A percentile compares a stretch with the other conserved stretches of the same genome.
Conservation (phyloP, 2,888 invertebrate species). For the Linyphia triangularis region DNA sequence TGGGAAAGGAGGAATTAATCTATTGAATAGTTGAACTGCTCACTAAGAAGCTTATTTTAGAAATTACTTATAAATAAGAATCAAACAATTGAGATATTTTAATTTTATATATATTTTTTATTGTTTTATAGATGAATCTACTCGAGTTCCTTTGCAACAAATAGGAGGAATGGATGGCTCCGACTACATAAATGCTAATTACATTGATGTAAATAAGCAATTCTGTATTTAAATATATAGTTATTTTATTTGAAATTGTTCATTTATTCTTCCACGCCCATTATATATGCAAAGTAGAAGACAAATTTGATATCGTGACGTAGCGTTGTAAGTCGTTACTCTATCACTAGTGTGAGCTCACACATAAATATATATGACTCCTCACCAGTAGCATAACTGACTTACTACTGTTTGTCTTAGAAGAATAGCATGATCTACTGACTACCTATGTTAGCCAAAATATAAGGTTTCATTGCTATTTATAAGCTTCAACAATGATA, state of each 20-base stretch:
- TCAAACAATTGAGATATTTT: background rate
- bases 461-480: no score
- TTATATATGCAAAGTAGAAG: no score
- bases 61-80: background rate
- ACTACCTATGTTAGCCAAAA: no score
- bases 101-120: conserved; percentile 71
- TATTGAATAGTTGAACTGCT: background rate
- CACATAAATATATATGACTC: no score
- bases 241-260: no score
- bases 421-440: no score
- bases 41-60: background rate
- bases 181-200: conserved; percentile 99
- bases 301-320: no score
- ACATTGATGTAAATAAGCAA: conserved; percentile 90
- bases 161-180: conserved; percentile 94
- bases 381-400: background rate
- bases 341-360: background rate
- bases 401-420: no score
- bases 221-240: no score
- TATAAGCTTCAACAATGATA: no score
- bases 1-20: background rate
- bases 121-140: conserved; percentile 88
- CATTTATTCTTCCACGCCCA: no score
- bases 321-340: no score
- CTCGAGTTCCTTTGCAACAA: conserved; percentile 94